Percentiles rank a stretch among this genome's conserved stretches.
Evolutionary conservation across 1,140 invertebrate genomes (phyloP).

Genomic region (Zophobas atratus): DNA sequence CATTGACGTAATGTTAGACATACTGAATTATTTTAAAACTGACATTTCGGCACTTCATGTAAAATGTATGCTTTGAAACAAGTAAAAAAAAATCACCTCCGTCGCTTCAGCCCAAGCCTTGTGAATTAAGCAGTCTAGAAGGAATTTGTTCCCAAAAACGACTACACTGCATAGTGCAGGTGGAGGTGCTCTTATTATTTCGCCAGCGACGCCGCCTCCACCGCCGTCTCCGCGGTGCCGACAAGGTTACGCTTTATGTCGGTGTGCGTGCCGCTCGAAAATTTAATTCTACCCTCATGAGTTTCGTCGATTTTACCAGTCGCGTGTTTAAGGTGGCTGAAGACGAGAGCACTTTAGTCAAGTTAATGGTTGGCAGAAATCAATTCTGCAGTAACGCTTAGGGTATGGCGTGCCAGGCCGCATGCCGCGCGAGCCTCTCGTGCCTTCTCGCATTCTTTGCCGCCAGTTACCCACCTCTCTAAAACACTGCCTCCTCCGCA

Average conservation of each 20-base stretch:
- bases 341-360: conserved; percentile 57
- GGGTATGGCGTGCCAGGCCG: conserved; percentile 56
- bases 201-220: too few species aligned
- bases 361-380: conserved; percentile 60
- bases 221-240: background rate
- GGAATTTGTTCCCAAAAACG: too few species aligned
- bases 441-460: conserved; percentile 46
- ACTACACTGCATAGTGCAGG: too few species aligned
- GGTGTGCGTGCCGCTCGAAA: conserved; percentile 49
- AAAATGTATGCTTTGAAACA: too few species aligned
- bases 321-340: conserved; percentile 55
- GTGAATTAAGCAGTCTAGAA: too few species aligned
- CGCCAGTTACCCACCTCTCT: conserved; percentile 35
- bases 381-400: conserved; percentile 55
- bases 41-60: too few species aligned
- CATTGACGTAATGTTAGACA: too few species aligned
- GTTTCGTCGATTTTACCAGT: conserved; percentile 54
- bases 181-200: too few species aligned
- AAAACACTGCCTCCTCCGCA: conserved; percentile 41
- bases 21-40: too few species aligned
- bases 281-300: conserved; percentile 52
- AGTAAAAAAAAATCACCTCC: too few species aligned
- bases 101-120: too few species aligned
- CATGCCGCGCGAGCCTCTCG: conserved; percentile 50
- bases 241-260: conserved; percentile 11